phyloP scores from a whole-genome alignment of 2,797 vertebrate genomes.

The Epinephelus coioides region DNA sequence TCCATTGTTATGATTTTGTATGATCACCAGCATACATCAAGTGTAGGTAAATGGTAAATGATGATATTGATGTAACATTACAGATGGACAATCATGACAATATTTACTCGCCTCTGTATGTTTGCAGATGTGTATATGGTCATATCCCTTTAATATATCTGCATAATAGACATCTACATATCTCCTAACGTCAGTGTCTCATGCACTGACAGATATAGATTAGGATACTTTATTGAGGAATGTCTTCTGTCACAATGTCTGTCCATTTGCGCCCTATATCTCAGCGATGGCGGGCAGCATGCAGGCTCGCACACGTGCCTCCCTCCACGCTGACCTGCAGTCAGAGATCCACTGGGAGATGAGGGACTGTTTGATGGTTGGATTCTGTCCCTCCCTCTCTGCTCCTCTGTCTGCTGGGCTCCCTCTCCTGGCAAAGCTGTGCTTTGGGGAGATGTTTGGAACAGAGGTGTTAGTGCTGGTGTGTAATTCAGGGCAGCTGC shows the following conservation, averaged over 20 bases:
- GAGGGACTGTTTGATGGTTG: conserved; percentile 79
- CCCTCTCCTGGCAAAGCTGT: conserved; percentile 23
- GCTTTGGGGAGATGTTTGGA: conserved; percentile 43
- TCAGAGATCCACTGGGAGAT: conserved; percentile 90
- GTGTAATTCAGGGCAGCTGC: conserved; percentile 77
- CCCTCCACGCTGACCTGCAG: conserved; percentile 89
- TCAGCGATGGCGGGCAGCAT: conserved; percentile 91
- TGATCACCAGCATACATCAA: conserved; percentile 53
- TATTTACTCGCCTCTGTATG: conserved; percentile 27
- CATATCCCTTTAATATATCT: conserved; percentile 26
- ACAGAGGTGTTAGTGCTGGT: conserved; percentile 36
- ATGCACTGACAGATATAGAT: conserved; percentile 35
- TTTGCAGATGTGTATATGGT: conserved; percentile 29
- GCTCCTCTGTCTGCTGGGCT: conserved; percentile 10
- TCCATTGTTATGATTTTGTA: conserved; percentile 21
- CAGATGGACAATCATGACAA: conserved; percentile 25
- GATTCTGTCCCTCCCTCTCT: conserved; percentile 46
- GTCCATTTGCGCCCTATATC: conserved; percentile 74
- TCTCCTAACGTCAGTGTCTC: conserved; percentile 38
- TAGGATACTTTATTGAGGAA: conserved; percentile 14
- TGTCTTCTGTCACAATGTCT: conserved; percentile 16
- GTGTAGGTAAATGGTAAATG: conserved; percentile 24
- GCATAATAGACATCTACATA: conserved; percentile 37
- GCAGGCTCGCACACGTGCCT: conserved; percentile 86
- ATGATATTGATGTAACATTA: conserved; percentile 34